phyloP scores from a whole-genome alignment of 2,888 invertebrate genomes.

The Dione juno region DNA sequence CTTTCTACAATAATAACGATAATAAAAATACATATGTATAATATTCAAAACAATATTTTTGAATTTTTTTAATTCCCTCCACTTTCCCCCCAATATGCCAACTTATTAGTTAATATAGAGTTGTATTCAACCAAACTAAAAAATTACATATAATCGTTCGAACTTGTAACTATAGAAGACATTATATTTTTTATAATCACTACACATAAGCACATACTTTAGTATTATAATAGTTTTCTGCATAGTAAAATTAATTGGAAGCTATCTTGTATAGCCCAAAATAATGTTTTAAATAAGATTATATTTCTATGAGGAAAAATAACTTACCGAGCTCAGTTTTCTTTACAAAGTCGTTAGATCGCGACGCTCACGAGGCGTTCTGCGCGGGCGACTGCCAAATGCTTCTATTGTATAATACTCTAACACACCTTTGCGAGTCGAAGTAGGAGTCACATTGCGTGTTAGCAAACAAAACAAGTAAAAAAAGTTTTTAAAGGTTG shows the following conservation, averaged over 20 bases:
- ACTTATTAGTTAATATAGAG: too few relatives aligned
- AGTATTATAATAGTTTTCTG: background rate
- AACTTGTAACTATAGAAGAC: background rate
- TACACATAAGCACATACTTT: background rate
- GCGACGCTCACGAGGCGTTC: constrained; percentile 35
- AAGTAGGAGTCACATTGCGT: constrained; percentile 35
- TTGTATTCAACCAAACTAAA: background rate
- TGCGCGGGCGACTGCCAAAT: constrained; percentile 58
- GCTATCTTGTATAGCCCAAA: background rate
- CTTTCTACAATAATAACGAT: too few relatives aligned
- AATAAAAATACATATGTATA: too few relatives aligned
- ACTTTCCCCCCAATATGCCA: background rate
- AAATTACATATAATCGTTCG: background rate
- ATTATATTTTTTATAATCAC: background rate
- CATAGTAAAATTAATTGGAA: background rate
- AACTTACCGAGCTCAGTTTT: constrained; percentile 35
- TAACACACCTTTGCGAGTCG: constrained; percentile 49
- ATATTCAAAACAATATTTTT: too few relatives aligned
- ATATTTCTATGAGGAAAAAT: constrained; percentile 15
- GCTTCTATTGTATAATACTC: constrained; percentile 57
- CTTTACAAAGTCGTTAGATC: constrained; percentile 20
- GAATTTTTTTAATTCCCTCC: too few relatives aligned
- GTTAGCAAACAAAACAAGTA: background rate
- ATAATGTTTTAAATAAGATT: background rate
- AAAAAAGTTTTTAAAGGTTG: background rate